These are phyloP conservation scores for Austrolebias charrua DNA, from an alignment of 2,797 vertebrate genomes.

Conservation along the genomic window DNA sequence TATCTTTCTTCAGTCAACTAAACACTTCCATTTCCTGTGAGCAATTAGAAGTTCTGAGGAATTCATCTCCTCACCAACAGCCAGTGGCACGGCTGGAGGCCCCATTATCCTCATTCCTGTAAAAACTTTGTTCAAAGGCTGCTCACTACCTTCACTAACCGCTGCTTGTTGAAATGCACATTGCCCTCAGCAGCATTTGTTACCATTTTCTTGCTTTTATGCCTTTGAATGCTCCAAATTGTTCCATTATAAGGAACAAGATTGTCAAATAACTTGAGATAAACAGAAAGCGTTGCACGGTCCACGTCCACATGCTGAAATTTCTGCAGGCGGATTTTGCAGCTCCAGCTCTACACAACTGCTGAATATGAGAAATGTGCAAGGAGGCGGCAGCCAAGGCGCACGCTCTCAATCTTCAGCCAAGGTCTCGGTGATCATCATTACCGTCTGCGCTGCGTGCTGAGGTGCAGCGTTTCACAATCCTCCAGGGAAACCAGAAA, in stretches of 20 bases:
- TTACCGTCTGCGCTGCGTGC: conserved; percentile 70
- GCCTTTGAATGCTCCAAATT: no score
- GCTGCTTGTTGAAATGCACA: conserved; percentile 20
- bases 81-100: conserved; percentile 58
- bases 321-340: conserved; percentile 15
- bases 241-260: no score
- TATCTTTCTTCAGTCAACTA: conserved; percentile 57
- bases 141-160: conserved; percentile 48
- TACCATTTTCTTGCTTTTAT: no score
- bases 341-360: conserved; percentile 25
- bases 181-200: background rate
- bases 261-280: no score
- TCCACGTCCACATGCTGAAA: no score
- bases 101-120: conserved; percentile 64
- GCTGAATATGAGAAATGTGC: conserved; percentile 55
- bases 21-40: conserved; percentile 74
- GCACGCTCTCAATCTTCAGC: conserved; percentile 56
- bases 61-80: conserved; percentile 56
- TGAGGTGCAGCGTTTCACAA: conserved; percentile 73
- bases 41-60: conserved; percentile 72
- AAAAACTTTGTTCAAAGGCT: conserved; percentile 39
- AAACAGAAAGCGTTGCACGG: no score
- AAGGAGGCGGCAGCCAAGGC: conserved; percentile 55
- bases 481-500: conserved; percentile 64
- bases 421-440: conserved; percentile 72